A percentile compares a stretch with the other conserved stretches of the same genome.
These are phyloP conservation scores for Diglossa cyanea DNA, from an alignment of 2,797 vertebrate species.

Conservation along the genomic window DNA sequence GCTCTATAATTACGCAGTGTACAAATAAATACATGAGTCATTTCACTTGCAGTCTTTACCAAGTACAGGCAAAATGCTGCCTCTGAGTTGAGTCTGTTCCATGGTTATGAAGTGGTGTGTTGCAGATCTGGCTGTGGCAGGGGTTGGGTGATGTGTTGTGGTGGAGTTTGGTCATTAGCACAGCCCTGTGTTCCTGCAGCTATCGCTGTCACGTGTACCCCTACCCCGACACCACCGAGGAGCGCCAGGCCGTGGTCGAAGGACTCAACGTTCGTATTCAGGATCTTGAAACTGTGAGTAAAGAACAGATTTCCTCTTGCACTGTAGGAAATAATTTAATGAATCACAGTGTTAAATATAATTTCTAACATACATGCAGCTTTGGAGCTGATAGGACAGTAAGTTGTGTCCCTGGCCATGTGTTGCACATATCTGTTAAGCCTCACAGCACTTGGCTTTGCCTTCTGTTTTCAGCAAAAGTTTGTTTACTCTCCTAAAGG, in stretches of 20 bases:
- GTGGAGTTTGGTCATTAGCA: neutral
- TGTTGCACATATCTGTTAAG: neutral
- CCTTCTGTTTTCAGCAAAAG: neutral
- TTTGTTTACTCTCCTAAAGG: neutral
- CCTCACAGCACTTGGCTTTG: neutral
- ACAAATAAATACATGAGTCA: neutral
- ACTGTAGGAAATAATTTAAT: rapidly evolving
- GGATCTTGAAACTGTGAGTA: slow-evolving; percentile 89
- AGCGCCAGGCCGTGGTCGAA: slow-evolving; percentile 86
- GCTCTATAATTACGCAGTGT: neutral
- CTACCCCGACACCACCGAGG: slow-evolving; percentile 87
- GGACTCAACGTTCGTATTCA: slow-evolving; percentile 90
- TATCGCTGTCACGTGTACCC: slow-evolving; percentile 97
- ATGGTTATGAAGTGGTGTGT: neutral
- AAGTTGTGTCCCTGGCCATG: rapidly evolving
- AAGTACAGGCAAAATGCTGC: neutral
- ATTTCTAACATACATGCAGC: neutral
- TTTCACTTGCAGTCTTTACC: neutral
- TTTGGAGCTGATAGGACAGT: neutral
- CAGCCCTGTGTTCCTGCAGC: slow-evolving; percentile 66
- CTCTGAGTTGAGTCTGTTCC: neutral
- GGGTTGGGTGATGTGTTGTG: neutral
- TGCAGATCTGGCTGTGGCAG: neutral
- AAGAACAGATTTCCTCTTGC: neutral
- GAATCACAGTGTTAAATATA: neutral